phyloP scores from a whole-genome alignment of 2,888 invertebrate genomes.

The Hirudinaria manillensis region DNA sequence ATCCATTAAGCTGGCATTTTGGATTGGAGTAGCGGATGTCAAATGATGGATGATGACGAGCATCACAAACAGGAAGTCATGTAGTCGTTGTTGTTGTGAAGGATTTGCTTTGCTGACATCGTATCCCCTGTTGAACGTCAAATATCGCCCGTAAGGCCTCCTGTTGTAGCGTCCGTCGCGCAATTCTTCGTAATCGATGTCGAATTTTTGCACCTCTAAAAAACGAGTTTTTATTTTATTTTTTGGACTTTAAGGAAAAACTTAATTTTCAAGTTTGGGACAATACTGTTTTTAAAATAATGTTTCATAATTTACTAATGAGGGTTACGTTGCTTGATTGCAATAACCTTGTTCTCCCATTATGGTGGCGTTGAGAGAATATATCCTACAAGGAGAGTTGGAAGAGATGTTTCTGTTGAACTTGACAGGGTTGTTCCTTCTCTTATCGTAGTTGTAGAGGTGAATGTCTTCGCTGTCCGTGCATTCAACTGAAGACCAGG shows the following conservation, averaged over 20 bases:
- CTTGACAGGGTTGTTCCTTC: constrained; percentile 25
- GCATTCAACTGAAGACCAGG: constrained; percentile 33
- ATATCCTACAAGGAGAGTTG: constrained; percentile 27
- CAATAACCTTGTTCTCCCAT: constrained; percentile 29
- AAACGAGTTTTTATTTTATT: background rate
- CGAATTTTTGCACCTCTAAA: constrained; percentile 24
- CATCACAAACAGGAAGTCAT: too few species aligned
- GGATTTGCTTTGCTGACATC: background rate
- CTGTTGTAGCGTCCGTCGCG: constrained; percentile 27
- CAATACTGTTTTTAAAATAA: too few species aligned
- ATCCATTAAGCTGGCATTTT: too few species aligned
- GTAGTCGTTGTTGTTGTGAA: too few species aligned
- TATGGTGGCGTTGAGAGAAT: constrained; percentile 37
- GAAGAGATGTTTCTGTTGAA: background rate
- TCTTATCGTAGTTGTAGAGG: constrained; percentile 32
- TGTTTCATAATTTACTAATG: too few species aligned
- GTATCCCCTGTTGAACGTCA: background rate
- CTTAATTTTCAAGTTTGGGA: too few species aligned
- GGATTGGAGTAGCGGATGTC: too few species aligned
- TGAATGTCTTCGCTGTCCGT: constrained; percentile 18
- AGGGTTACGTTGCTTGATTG: too few species aligned
- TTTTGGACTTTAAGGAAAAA: background rate
- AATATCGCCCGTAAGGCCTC: constrained; percentile 28
- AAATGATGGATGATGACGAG: too few species aligned
- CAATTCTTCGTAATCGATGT: constrained; percentile 25